Evolutionary conservation across 1,140 invertebrate species (phyloP), one percentile per base, ranked within the genome.

Genomic region (Eumaeus atala): DNA sequence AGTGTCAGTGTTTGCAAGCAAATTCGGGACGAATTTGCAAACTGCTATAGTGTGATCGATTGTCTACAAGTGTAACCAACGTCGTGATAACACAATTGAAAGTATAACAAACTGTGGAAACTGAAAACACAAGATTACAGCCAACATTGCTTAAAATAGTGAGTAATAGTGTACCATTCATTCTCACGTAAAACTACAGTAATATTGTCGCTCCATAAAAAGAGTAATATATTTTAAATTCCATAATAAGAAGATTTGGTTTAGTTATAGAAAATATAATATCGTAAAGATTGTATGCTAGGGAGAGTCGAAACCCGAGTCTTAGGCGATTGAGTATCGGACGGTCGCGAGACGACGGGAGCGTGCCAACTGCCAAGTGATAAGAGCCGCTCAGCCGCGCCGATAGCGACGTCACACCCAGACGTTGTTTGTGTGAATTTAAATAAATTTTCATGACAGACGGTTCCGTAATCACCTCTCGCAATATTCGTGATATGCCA

Each of bases 401-500:
- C 83, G 83, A 86, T 86, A 86, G 80, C 74, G 72, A 84, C 83
- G 83, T 84, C 80, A 86, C 79, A 73, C 79, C 83, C 83, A 86
- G 83, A 86, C 83, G 77, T 80, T 86, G 79, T 86, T 86, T 86
- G 83, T 83, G 83, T 86, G 78, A 84, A 86, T 86, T 86, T 84
- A 84, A 86, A 86, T 86, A 86, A 83, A 86, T 84, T 83, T 82
- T 84, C 83, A 84, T 84, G 81, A 84, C 81, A 84, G 80, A 81
- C 80, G 83, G 83, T 84, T 86, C 83, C 77, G 79, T 86, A 86
- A 86, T 87, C 83, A 82, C 72, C 77, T 78, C 76, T 78, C 66
- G 73, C 77, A 70, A 79, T 70, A 76, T 70, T 76, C 74, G 68
- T 78, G 79, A 80, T 74, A 80, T 77, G 71, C 72, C 67, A 82